phyloP scores from a whole-genome alignment of 2,113 vertebrate species.

The Fulmarus glacialis region DNA sequence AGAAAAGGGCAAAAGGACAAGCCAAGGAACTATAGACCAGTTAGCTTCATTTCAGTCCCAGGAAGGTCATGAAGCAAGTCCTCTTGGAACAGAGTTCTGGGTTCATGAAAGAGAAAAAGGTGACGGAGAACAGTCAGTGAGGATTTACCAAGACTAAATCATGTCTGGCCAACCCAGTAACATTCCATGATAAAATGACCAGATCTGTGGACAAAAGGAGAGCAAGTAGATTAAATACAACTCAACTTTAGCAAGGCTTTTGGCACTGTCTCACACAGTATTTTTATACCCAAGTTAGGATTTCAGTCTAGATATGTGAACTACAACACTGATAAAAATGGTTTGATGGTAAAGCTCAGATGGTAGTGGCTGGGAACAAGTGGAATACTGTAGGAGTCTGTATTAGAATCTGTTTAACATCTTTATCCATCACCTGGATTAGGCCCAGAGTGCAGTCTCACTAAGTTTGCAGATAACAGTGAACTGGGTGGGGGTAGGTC shows the following conservation, averaged over 20 bases:
- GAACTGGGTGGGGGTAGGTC: fast-evolving
- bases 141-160: neutral
- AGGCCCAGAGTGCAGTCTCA: neutral
- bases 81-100: neutral
- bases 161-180: neutral
- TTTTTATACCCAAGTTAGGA: neutral
- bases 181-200: neutral
- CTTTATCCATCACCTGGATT: neutral
- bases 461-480: neutral
- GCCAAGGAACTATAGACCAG: neutral
- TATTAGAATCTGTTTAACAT: neutral
- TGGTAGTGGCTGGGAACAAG: neutral
- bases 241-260: neutral
- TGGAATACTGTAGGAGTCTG: neutral
- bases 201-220: neutral
- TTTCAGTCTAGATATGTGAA: neutral
- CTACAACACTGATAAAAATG: neutral
- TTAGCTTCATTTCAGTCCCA: neutral
- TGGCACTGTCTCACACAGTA: neutral
- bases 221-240: neutral
- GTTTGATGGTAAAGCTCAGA: neutral
- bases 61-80: neutral
- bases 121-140: neutral
- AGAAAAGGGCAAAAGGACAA: neutral
- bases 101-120: neutral